phyloP scores from a whole-genome alignment of 2,888 invertebrate species.

The Ommatoiulus sabulosus region DNA sequence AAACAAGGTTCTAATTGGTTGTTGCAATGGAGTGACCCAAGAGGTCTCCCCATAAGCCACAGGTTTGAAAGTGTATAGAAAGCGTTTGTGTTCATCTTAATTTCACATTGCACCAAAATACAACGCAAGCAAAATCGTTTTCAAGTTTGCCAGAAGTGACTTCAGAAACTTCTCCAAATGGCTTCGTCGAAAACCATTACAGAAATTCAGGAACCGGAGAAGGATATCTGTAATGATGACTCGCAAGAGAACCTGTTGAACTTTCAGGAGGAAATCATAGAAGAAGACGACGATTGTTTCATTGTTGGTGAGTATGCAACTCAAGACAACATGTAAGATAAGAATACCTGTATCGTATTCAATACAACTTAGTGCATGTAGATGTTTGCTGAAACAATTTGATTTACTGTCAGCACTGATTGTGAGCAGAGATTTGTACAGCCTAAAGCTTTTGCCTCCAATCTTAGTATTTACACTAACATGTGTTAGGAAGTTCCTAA shows the following conservation, averaged over 20 bases:
- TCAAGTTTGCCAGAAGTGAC: neutral
- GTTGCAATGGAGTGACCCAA: neutral
- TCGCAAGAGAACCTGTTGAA: neutral
- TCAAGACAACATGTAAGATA: neutral
- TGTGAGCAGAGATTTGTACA: too few relatives aligned
- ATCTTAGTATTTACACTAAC: too few relatives aligned
- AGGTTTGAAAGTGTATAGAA: neutral
- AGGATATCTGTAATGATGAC: neutral
- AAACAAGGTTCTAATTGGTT: neutral
- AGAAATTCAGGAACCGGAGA: neutral
- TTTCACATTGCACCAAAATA: neutral
- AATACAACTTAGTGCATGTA: neutral
- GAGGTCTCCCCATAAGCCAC: neutral
- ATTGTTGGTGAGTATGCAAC: neutral
- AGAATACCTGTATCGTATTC: neutral
- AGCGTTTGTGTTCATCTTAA: neutral
- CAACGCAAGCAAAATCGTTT: neutral
- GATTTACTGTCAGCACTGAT: too few relatives aligned
- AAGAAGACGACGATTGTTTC: neutral
- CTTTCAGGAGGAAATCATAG: neutral
- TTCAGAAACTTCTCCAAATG: neutral
- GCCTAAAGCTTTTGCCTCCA: too few relatives aligned
- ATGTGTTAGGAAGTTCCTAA: too few relatives aligned
- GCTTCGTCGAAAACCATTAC: constrained; percentile 42
- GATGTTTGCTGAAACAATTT: too few relatives aligned